Evolutionary conservation across 2,888 invertebrate genomes (phyloP).

Genomic region (Syrphus vitripennis): DNA sequence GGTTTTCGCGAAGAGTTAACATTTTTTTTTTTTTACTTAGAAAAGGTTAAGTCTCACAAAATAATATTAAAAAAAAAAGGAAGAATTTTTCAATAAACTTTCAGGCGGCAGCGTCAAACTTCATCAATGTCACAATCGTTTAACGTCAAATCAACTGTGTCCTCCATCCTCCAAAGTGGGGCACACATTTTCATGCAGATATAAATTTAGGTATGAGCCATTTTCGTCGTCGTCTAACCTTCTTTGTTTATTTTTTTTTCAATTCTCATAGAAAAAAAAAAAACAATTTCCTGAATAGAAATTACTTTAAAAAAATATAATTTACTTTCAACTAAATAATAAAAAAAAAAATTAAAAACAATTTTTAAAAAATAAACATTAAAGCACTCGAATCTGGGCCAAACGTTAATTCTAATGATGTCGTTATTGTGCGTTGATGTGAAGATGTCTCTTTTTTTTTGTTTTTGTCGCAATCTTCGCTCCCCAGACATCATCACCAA

Average conservation of each 20-base stretch:
- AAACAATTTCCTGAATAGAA: background rate
- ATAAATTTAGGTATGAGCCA: background rate
- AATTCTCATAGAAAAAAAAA: background rate
- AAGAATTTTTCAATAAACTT: background rate
- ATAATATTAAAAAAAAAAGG: background rate
- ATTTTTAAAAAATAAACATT: slow-evolving; percentile 28
- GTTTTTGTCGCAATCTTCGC: slow-evolving; percentile 43
- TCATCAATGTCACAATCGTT: slow-evolving; percentile 18
- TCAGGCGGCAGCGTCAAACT: background rate
- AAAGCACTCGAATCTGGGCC: slow-evolving; percentile 56
- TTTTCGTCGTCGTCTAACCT: background rate
- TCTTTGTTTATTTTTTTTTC: background rate
- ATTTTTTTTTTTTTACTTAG: background rate
- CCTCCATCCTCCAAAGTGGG: background rate
- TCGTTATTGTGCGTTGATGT: slow-evolving; percentile 17
- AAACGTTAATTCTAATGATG: slow-evolving; percentile 51
- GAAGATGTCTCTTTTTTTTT: slow-evolving; percentile 16
- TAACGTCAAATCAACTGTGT: background rate
- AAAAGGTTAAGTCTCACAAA: background rate
- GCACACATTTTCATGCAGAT: background rate
- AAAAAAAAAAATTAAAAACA: slow-evolving; percentile 11
- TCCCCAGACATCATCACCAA: background rate
- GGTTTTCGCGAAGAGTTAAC: background rate
- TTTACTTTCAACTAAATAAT: background rate
- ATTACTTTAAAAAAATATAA: background rate